A percentile compares a stretch with the other conserved stretches of the same genome.
phyloP scores from a whole-genome alignment of 2,113 vertebrate genomes.

The Atherinomorus stipes region DNA sequence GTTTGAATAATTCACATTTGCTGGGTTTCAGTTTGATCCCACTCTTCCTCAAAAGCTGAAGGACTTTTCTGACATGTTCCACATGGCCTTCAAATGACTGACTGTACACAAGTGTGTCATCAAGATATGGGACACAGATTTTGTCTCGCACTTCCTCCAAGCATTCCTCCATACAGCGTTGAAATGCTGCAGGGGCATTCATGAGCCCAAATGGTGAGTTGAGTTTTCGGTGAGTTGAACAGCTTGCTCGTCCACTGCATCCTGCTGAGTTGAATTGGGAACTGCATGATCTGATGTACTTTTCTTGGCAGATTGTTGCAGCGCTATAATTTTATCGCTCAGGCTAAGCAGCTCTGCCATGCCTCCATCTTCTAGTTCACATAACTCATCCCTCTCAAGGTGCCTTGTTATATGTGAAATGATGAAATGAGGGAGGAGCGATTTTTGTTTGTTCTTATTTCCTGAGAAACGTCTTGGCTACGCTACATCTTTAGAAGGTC shows the following conservation, averaged over 20 bases:
- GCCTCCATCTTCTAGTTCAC: neutral
- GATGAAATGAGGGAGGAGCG: neutral
- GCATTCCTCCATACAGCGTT: constrained; percentile 23
- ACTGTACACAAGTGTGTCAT: neutral
- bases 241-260: too few relatives aligned
- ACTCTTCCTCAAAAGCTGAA: neutral
- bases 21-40: constrained; percentile 1
- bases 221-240: too few relatives aligned
- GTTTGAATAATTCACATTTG: neutral
- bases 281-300: too few relatives aligned
- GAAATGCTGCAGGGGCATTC: constrained; percentile 31
- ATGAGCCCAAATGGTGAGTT: constrained; percentile 15
- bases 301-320: neutral
- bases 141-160: neutral
- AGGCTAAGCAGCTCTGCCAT: neutral
- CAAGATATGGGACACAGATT: neutral
- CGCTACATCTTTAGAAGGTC: too few relatives aligned
- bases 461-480: too few relatives aligned
- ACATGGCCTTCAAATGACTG: neutral
- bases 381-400: neutral
- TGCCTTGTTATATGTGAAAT: neutral
- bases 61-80: too few relatives aligned
- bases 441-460: neutral
- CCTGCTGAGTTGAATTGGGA: too few relatives aligned
- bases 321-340: neutral